Base-by-base conservation (phyloP, 2,113 vertebrate genomes). In the Fukomys damarensis region DNA sequence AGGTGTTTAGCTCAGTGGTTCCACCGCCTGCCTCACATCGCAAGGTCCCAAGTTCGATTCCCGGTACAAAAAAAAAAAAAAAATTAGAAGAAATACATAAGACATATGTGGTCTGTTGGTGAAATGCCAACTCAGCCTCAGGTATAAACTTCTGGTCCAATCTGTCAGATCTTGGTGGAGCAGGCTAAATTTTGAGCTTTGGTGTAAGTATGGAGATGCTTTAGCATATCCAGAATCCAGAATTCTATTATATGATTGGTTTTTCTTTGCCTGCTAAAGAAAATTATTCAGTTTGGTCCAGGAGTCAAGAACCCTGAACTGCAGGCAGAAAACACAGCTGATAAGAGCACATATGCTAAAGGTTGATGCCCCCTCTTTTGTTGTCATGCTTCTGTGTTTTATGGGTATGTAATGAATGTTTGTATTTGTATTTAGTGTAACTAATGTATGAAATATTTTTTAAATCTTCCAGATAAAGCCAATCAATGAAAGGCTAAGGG, bases 401-500 rank as follows among this genome's bases (percentile, higher is more conserved):
- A 22, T 80, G 41, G 52, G 80, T 80, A 86, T 76, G 6, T 61
- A 52, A n/a, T 70, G 54, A 86, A 26, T 38, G 74, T 61, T 94
- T 81, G 41, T 5, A 38, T 94, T 96, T 84, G 58, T 61, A 96
- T 87, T 89, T 86, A 89, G 7, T 52, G 1, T 54, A 56, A 81
- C 65, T 96, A 83, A 93, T 81, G 17, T 49, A n/a, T 56, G 58
- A 93, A 72, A 7, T 97, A 35, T 92, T 89, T 89, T 81, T 85
- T 96, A 63, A 94, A 63, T 72, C 79, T 96, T 97, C 70, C 97
- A 99, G 99, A 98, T 99, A 95, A 99, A 97, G 76, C 99, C 99
- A 52, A 98, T 99, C 92, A 99, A 99, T 0, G 99, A 99, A 98
- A 98, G 98, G n/a, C 98, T 99, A 20, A 98, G 99, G 93, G 99